These are phyloP conservation scores for Idris sp. DNA, from an alignment of 1,140 invertebrate species.

Conservation along the genomic window DNA sequence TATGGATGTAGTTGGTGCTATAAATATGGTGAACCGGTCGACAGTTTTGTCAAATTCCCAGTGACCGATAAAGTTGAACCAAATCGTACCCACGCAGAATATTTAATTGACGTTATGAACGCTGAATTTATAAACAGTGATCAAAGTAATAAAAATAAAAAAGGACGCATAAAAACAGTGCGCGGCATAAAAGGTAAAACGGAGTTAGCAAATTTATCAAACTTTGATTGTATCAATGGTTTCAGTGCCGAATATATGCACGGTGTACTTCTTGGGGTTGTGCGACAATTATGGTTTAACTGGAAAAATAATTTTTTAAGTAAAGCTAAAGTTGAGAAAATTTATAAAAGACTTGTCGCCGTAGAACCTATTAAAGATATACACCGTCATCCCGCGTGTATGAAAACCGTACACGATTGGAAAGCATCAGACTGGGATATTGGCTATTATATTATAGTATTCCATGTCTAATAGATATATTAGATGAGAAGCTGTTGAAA, in stretches of 20 bases:
- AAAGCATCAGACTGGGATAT: constrained; percentile 36
- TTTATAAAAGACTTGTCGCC: constrained; percentile 2
- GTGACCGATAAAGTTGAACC: neutral
- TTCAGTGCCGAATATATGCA: constrained; percentile 13
- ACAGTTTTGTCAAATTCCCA: neutral
- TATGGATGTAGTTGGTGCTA: constrained; percentile 4
- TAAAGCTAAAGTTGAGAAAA: neutral
- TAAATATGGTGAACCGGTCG: neutral
- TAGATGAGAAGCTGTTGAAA: constrained; percentile 13
- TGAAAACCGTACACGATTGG: constrained; percentile 20
- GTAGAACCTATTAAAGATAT: constrained; percentile 11
- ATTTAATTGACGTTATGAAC: constrained; percentile 1
- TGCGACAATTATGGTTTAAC: neutral
- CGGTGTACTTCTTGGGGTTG: neutral
- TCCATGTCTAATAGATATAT: constrained; percentile 7
- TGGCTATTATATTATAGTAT: constrained; percentile 31
- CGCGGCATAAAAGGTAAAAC: constrained; percentile 8
- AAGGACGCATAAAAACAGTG: neutral
- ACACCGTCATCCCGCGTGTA: neutral
- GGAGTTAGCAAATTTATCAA: neutral
- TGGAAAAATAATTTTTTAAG: neutral
- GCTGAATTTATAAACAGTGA: neutral
- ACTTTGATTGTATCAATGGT: constrained; percentile 8
- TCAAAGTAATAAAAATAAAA: constrained; percentile 1
- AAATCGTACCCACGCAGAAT: constrained; percentile 8